Base-by-base conservation (phyloP, 2,797 vertebrate species). In the Synanceia verrucosa region DNA sequence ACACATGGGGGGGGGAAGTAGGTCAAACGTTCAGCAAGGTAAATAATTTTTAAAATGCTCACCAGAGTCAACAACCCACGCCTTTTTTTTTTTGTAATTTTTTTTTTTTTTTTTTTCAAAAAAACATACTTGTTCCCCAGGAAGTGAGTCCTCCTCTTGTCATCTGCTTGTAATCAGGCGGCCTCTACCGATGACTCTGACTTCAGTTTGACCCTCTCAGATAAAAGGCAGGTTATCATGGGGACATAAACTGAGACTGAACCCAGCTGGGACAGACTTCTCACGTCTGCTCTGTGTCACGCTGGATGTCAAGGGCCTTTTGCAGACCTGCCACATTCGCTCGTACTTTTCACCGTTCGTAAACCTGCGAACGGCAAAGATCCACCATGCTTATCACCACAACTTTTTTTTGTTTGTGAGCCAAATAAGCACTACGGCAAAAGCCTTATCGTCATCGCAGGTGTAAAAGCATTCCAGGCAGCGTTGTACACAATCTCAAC, bases 21-120 rank as follows among this genome's bases (percentile, higher is more conserved):
- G 91, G 91, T 91, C 91, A 92, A 89, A 92, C 61, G 74, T 89
- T 91, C 88, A 81, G 82, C 58, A 52, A 89, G 89, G 86, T 92
- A 90, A 91, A 92, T 91, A 81, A 77, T 87, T 89, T 90, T 84
- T 87, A 66, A 86, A 90, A 81, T 11, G 36, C 70, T 88, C 68
- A 79, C 72, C 77, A 81, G 67, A 82, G 74, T 89, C 87, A 86
- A 85, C 84, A 43, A 16, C 52, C 67, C n/a, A 10, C 28, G 3
- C 21, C 7, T 18, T 11, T 7, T 55, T 41, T 51, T 11, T 21
- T 18, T 8, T 53, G n/a, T n/a, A n/a, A n/a, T n/a, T n/a, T n/a
- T 9, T 18, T 11, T 7, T 55, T 41, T 51, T 11, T 21, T 18
- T 8, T 53, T 59, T 44, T 18, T 33, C 8, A 24, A 41, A n/a